Conservation (phyloP, 2,888 invertebrate species). For the Epinotia demarniana region DNA sequence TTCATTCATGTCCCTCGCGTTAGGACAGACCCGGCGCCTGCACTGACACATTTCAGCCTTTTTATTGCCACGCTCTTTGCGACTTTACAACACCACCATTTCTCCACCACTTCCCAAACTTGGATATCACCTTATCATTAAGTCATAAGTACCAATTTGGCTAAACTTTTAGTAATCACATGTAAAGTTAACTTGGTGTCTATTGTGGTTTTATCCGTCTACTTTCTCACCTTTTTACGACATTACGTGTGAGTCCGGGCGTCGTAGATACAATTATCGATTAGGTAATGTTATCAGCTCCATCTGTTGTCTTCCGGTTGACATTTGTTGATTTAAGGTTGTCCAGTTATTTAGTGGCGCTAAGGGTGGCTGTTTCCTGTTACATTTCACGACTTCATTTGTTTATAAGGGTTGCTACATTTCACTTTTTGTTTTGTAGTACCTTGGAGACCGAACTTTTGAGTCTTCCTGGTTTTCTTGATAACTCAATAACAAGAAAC, state of each 20-base stretch:
- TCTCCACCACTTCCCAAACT: slow-evolving; percentile 30
- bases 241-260: slow-evolving; percentile 80
- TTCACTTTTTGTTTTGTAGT: background rate
- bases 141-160: slow-evolving; percentile 46
- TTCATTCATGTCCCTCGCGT: slow-evolving; percentile 1
- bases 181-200: slow-evolving; percentile 51
- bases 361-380: slow-evolving; percentile 65
- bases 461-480: no score
- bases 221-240: slow-evolving; percentile 85
- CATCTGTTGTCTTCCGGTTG: slow-evolving; percentile 83
- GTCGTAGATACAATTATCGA: slow-evolving; percentile 84
- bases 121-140: slow-evolving; percentile 37
- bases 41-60: slow-evolving; percentile 84
- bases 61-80: slow-evolving; percentile 82
- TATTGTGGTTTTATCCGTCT: slow-evolving; percentile 78
- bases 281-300: slow-evolving; percentile 81
- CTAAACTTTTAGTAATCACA: background rate
- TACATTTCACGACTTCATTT: slow-evolving; percentile 45
- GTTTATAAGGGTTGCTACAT: background rate
- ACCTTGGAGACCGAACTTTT: background rate
- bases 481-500: no score
- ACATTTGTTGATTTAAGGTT: slow-evolving; percentile 79
- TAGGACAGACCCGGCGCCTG: slow-evolving; percentile 65
- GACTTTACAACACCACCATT: slow-evolving; percentile 67
- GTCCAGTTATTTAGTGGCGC: slow-evolving; percentile 71